phyloP scores from a whole-genome alignment of 2,888 invertebrate species.

The Drosophila antonietae region DNA sequence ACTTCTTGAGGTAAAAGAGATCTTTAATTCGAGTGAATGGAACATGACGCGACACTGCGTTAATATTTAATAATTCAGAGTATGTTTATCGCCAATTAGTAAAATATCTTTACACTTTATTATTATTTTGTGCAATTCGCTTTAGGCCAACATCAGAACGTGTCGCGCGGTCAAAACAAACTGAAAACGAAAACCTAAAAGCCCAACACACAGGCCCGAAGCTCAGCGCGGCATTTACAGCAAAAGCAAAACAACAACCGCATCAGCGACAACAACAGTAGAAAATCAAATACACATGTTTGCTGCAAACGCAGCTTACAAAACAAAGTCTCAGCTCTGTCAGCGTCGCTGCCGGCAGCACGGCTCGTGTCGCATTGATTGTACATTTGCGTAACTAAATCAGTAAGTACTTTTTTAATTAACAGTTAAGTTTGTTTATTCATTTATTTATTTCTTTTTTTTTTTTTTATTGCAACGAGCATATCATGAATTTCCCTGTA shows the following conservation, averaged over 20 bases:
- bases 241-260: constrained; percentile 22
- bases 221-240: constrained; percentile 32
- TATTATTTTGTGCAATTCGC: constrained; percentile 22
- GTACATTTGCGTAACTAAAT: background rate
- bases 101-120: constrained; percentile 12
- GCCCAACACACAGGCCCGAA: constrained; percentile 41
- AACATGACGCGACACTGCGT: background rate
- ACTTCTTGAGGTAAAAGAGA: constrained; percentile 18
- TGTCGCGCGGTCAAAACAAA: constrained; percentile 60
- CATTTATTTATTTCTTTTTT: background rate
- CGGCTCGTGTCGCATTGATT: constrained; percentile 10
- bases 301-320: constrained; percentile 49
- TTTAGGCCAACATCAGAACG: constrained; percentile 58
- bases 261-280: constrained; percentile 2
- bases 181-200: constrained; percentile 57
- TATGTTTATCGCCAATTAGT: constrained; percentile 5
- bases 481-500: background rate
- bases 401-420: background rate
- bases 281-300: constrained; percentile 31
- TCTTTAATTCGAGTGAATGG: background rate
- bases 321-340: constrained; percentile 21
- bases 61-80: background rate
- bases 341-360: background rate
- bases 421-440: background rate
- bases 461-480: background rate